Evolutionary conservation across 2,888 invertebrate genomes (phyloP).

Genomic region (Phalera bucephala): DNA sequence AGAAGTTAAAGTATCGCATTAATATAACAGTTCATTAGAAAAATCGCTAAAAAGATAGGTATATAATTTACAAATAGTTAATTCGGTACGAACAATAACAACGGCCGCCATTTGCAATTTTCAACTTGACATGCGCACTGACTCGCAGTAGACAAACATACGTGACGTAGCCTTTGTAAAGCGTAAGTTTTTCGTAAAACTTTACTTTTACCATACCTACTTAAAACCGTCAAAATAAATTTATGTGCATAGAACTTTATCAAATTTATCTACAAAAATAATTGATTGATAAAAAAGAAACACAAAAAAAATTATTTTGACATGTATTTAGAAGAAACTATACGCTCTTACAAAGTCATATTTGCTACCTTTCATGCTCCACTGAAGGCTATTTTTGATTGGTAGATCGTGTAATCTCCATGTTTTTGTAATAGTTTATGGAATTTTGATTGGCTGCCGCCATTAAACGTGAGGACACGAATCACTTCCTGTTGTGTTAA

Average conservation of each 20-base stretch:
- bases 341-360: constrained; percentile 54
- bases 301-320: too few relatives aligned
- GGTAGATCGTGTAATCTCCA: constrained; percentile 59
- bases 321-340: constrained; percentile 1
- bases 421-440: constrained; percentile 57
- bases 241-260: too few relatives aligned
- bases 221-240: not conserved
- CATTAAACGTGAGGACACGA: constrained; percentile 70
- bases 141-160: constrained; percentile 75
- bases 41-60: constrained; percentile 85
- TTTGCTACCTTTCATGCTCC: constrained; percentile 62
- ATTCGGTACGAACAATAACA: constrained; percentile 99
- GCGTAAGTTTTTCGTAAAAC: constrained; percentile 28
- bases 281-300: constrained; percentile 3
- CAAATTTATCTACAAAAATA: not conserved
- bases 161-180: constrained; percentile 58
- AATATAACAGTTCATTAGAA: constrained; percentile 81
- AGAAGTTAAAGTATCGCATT: constrained; percentile 79
- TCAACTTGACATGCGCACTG: constrained; percentile 89
- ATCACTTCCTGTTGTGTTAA: constrained; percentile 75
- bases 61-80: constrained; percentile 87
- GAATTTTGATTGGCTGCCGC: constrained; percentile 66
- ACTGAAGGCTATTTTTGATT: constrained; percentile 61
- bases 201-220: not conserved
- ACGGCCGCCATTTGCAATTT: constrained; percentile 99